Evolutionary conservation across 2,797 vertebrate genomes (phyloP), one percentile per base, ranked within the genome.

Genomic region (Steatocranus sp.): DNA sequence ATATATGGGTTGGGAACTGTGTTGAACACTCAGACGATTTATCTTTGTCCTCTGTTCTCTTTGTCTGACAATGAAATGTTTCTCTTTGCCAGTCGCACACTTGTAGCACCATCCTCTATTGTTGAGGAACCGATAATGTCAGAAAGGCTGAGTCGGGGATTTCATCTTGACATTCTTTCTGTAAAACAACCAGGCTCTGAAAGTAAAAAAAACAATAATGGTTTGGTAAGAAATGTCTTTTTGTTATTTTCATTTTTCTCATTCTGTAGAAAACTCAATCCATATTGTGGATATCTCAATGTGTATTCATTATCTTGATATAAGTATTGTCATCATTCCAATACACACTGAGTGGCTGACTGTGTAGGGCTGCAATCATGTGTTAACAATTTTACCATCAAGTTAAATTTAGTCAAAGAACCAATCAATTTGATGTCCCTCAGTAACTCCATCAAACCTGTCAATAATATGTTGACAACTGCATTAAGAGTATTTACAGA

Each of bases 41-140:
- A 15, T 36, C 75, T 89, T 89, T 86, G 83, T 86, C 54, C 75
- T 61, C 48, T 73, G 27, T 76, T 79, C 56, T 77, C 63, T 49
- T 49, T 25, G 70, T 27, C 49, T 80, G 41, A 86, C 83, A 85
- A 85, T 70, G 73, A 79, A 77, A 56, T 14, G 61, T 49, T 34
- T 88, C 75, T 81, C 43, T 30, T 36, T 11, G 17, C 68, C 56
- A 73, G 75, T 51, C 1, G 3, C 51, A 43, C 51, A 66, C 48
- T 80, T 84, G 74, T 75, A 63, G 41, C 80, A 34, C 34, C 66
- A 80, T 75, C 66, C 74, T 80, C 80, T 34, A 63, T 76, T 88
- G 87, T 81, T 9, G 36, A 41, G 34, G 11, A 75, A 38, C 61
- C 51, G 48, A 30, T 53, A 73, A 49, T 79, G 53, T 83, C 38